Percentiles rank a stretch among this genome's conserved stretches.
These are phyloP conservation scores for Eulemur mongoz DNA, from an alignment of 2,797 vertebrate species.

Conservation along the genomic window DNA sequence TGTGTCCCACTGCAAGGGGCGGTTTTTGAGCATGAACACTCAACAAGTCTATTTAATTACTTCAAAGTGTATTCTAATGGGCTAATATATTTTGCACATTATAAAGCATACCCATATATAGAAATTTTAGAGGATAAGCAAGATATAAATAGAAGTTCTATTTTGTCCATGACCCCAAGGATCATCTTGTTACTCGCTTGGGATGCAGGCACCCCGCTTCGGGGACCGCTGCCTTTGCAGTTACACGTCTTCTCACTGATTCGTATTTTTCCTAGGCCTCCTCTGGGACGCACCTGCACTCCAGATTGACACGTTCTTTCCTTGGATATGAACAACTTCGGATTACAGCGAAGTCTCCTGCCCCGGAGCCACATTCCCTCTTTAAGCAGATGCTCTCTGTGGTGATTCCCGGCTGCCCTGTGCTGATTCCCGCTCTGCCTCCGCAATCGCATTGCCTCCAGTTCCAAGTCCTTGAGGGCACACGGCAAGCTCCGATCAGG, in stretches of 20 bases:
- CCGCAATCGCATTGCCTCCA: not conserved
- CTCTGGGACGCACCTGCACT: not conserved
- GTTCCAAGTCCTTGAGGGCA: not conserved
- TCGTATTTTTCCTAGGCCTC: not conserved
- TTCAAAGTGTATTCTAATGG: not conserved
- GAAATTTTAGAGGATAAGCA: not conserved
- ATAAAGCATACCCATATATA: not conserved
- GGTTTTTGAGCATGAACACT: not conserved
- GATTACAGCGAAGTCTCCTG: not conserved
- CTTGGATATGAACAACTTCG: not conserved
- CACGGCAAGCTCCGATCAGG: rapidly evolving
- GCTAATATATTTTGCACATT: not conserved
- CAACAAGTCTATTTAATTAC: not conserved
- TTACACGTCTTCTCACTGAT: not conserved
- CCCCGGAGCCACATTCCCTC: not conserved
- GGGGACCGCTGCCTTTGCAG: not conserved
- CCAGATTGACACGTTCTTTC: not conserved
- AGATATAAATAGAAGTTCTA: not conserved
- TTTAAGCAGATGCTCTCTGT: not conserved
- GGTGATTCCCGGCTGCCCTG: not conserved
- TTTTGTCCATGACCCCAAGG: not conserved
- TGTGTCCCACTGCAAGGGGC: too few relatives aligned
- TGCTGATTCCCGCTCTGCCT: not conserved
- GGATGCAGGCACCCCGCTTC: too few relatives aligned
- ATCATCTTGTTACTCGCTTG: too few relatives aligned